Percentiles rank a stretch among this genome's conserved stretches.
These are phyloP conservation scores for Pteronotus mesoamericanus DNA, from an alignment of 2,797 vertebrate species.

Conservation along the genomic window DNA sequence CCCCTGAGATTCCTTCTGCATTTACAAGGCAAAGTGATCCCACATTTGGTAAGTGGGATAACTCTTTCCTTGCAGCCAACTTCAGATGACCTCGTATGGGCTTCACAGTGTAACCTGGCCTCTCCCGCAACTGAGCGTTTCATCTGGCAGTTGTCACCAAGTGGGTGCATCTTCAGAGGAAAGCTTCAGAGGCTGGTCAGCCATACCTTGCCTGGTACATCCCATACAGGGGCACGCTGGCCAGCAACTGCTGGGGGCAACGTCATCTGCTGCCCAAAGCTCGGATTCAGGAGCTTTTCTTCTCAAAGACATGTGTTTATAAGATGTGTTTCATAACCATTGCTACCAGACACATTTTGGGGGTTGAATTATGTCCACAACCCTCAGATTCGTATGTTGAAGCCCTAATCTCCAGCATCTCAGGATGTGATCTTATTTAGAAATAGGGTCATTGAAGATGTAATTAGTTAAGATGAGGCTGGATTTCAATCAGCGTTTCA, in stretches of 20 bases:
- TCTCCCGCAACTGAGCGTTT: background rate
- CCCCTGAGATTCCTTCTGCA: background rate
- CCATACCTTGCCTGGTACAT: accelerated
- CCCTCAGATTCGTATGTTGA: background rate
- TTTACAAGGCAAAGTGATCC: background rate
- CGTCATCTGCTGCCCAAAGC: background rate
- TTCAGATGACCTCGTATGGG: background rate
- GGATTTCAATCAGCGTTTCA: background rate
- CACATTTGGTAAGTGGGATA: no score
- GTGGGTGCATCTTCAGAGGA: no score
- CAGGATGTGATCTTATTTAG: background rate
- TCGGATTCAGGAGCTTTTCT: background rate
- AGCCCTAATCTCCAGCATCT: background rate
- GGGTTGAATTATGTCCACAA: background rate
- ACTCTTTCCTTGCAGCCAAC: background rate
- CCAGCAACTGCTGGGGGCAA: background rate
- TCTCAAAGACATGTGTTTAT: background rate
- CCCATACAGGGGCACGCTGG: accelerated
- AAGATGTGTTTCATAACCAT: background rate
- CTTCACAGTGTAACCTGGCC: background rate
- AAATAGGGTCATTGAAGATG: background rate
- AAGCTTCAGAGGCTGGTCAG: background rate
- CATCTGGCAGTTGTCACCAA: background rate
- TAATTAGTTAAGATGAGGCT: background rate
- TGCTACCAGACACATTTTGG: background rate